Evolutionary conservation across 2,113 vertebrate species (phyloP).

Genomic region (Chinchilla lanigera): DNA sequence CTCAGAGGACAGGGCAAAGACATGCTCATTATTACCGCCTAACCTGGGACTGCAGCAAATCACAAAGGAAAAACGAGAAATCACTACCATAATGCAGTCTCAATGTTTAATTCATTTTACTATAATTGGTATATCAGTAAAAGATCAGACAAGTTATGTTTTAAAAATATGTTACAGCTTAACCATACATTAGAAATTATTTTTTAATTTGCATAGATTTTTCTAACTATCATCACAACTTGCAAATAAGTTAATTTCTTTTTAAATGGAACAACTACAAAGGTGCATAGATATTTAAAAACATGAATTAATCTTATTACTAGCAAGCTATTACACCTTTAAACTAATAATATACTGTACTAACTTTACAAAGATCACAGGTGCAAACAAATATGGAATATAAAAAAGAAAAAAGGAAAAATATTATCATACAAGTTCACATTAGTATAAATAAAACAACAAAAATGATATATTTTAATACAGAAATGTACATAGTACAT

Average conservation of each 20-base stretch:
- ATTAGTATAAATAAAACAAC: background rate
- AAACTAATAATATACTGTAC: background rate
- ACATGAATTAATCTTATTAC: background rate
- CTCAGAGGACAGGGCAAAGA: background rate
- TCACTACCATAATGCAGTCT: background rate
- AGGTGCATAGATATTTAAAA: background rate
- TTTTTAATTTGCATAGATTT: constrained; percentile 42
- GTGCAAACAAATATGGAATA: background rate
- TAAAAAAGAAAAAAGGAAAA: background rate
- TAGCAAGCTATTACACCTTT: background rate
- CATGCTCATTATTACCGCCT: background rate
- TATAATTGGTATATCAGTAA: background rate
- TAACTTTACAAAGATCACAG: constrained; percentile 35
- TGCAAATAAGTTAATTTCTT: background rate
- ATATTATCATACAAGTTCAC: background rate
- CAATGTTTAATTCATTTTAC: constrained; percentile 4
- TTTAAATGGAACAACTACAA: background rate
- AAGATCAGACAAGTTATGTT: background rate
- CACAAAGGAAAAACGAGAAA: background rate
- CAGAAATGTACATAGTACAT: background rate
- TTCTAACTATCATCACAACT: constrained; percentile 15
- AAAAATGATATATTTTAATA: background rate
- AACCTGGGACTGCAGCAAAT: background rate
- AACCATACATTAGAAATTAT: background rate
- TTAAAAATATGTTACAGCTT: background rate